Evolutionary conservation across 2,797 vertebrate species (phyloP), one percentile per base, ranked within the genome.

Genomic region (Tiaroga cobitis): DNA sequence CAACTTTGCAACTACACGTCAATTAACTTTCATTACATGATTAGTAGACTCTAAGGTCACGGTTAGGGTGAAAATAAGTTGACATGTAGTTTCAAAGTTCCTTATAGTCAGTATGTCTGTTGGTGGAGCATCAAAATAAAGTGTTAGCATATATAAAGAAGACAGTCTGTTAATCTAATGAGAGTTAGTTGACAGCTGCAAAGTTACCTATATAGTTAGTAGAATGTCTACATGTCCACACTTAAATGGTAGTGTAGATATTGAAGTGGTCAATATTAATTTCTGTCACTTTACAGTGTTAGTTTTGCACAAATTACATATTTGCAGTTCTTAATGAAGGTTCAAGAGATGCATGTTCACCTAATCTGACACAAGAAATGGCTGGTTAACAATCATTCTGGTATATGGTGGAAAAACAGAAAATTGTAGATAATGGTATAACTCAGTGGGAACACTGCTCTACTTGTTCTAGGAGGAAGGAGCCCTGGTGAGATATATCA

Each of bases 311-410:
- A 4, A 73, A 73, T 29, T 29, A 16, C 41, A 49, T 46, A 46
- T 46, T n/a, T 29, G 16, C 15, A 16, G 41, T 72, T 72, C 41
- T 72, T 8, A 72, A 72, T 26, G 41, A 74, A 32, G 21, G 73
- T 54, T 51, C 32, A 32, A 15, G 34, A 59, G 34, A 67, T 46
- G 43, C 26, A 67, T 80, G 78, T n/a, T 67, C 29, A 15, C 24
- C 41, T 49, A 34, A 67, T 68, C 65, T 34, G 8, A 18, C 24
- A 77, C 75, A 37, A 59, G 54, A 59, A 59, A n/a, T 54, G 10
- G 90, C 85, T 85, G 85, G 87, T 90, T 93, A 91, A 91, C 90
- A 84, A 92, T 89, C 91, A 90, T 92, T 90, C 86, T 88, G 54
- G 77, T 68, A 67, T 85, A 90, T 92, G 80, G 87, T 78, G 88